Evolutionary conservation across 2,797 vertebrate species (phyloP), one percentile per base, ranked within the genome.

Genomic region (Mus caroli): DNA sequence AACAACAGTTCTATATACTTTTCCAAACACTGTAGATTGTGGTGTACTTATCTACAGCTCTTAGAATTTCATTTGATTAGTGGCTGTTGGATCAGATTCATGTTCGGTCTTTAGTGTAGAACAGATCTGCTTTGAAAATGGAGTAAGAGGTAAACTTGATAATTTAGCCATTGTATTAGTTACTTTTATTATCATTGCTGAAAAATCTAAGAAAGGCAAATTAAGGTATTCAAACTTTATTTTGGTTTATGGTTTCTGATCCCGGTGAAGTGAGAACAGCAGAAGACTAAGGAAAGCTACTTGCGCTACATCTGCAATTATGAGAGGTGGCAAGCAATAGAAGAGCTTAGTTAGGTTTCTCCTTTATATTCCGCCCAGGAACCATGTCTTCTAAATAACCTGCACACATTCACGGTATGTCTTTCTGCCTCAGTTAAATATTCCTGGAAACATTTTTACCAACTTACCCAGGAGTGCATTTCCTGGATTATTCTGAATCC

Each of bases 31-130:
- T 89, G 7, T 86, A 54, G 52, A 73, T 67, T 89, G 6, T 82
- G 17, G 0, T 88, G 3, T 69, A 54, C 76, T 95, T 90, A 67
- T 28, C 26, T 92, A 75, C 0, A 78, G 2, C 34, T 95, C 86
- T 94, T 78, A 85, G 31, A 88, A 84, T 77, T 62, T 60, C 62
- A 22, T 56, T 92, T 58, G 26, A 90, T 90, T 80, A 50, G n/a
- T 92, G 83, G 34, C 76, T 17, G 75, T 34, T 46, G 24, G 20
- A 82, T 94, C 20, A 92, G 13, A 90, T 58, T 87, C 37, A 67
- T 69, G 22, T 7, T 90, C 64, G 12, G 4, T 88, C 88, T 85
- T 43, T 52, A 76, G 52, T 56, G 13, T 69, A 62, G 2, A 73
- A 40, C 52, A 88, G 52, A n/a, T 88, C 37, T 40, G 34, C 2